phyloP scores from a whole-genome alignment of 2,888 invertebrate species.

The Eumerus sabulonum region DNA sequence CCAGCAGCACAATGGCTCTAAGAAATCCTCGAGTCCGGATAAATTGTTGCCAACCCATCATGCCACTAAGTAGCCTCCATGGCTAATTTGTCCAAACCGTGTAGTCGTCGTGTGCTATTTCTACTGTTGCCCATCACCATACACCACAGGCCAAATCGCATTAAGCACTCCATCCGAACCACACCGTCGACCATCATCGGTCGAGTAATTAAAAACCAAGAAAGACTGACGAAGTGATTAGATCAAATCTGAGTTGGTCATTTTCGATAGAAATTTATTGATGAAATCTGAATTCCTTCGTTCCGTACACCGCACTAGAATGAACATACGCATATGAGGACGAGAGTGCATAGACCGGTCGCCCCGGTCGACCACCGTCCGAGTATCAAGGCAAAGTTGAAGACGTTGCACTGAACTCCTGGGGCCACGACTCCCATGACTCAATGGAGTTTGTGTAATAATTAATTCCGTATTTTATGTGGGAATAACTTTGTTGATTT shows the following conservation, averaged over 20 bases:
- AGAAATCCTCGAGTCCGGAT: too few species aligned
- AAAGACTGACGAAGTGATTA: slow-evolving; percentile 64
- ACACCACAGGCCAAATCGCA: slow-evolving; percentile 46
- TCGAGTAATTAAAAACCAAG: slow-evolving; percentile 54
- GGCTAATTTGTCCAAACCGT: slow-evolving; percentile 36
- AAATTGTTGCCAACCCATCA: slow-evolving; percentile 39
- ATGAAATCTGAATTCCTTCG: slow-evolving; percentile 59
- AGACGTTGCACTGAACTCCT: slow-evolving; percentile 43
- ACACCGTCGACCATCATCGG: too few species aligned
- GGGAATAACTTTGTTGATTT: slow-evolving; percentile 66
- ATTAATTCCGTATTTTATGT: slow-evolving; percentile 68
- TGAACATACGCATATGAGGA: background rate
- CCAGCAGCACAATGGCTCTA: too few species aligned
- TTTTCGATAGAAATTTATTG: slow-evolving; percentile 64
- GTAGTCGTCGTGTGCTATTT: slow-evolving; percentile 4
- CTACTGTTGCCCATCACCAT: slow-evolving; percentile 2
- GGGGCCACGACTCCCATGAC: slow-evolving; percentile 64
- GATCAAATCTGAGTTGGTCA: slow-evolving; percentile 65
- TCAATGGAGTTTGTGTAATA: slow-evolving; percentile 65
- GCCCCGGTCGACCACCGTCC: background rate
- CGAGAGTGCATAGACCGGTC: background rate
- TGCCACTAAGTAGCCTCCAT: slow-evolving; percentile 41
- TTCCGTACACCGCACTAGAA: background rate
- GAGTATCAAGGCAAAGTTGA: slow-evolving; percentile 1
- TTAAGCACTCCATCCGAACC: slow-evolving; percentile 30